Conservation (phyloP, 2,888 invertebrate species). For the Peribatodes rhomboidaria region DNA sequence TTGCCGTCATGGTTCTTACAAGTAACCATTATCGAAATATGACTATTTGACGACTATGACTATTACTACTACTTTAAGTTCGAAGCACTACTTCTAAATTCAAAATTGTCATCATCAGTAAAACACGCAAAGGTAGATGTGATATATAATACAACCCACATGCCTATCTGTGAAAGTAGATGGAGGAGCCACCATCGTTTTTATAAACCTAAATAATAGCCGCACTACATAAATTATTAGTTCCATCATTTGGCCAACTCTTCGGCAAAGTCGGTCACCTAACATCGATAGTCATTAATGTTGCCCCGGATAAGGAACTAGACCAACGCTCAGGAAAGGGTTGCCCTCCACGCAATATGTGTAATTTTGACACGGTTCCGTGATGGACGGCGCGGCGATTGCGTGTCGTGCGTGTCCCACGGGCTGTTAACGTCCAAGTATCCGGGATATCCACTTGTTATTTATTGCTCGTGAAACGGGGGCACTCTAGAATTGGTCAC, state of each 20-base stretch:
- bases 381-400: constrained; percentile 55
- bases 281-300: constrained; percentile 4
- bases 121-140: too few relatives aligned
- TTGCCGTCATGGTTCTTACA: too few relatives aligned
- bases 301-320: constrained; percentile 40
- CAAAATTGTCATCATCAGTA: neutral
- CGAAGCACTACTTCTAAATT: neutral
- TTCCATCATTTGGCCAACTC: too few relatives aligned
- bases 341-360: constrained; percentile 55
- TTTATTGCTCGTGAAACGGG: constrained; percentile 62
- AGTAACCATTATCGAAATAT: too few relatives aligned
- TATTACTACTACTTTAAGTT: too few relatives aligned
- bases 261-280: neutral
- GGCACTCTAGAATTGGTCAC: constrained; percentile 50
- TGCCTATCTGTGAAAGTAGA: too few relatives aligned
- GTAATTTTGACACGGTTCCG: constrained; percentile 61
- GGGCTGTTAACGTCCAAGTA: constrained; percentile 59
- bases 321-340: constrained; percentile 29
- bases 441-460: constrained; percentile 66
- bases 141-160: too few relatives aligned
- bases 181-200: neutral
- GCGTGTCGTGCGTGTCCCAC: constrained; percentile 54
- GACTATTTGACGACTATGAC: too few relatives aligned
- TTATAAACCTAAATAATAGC: neutral
- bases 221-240: neutral